Percentiles rank a stretch among this genome's conserved stretches.
Conservation (phyloP, 2,113 vertebrate genomes). For the Ginglymostoma cirratum region DNA sequence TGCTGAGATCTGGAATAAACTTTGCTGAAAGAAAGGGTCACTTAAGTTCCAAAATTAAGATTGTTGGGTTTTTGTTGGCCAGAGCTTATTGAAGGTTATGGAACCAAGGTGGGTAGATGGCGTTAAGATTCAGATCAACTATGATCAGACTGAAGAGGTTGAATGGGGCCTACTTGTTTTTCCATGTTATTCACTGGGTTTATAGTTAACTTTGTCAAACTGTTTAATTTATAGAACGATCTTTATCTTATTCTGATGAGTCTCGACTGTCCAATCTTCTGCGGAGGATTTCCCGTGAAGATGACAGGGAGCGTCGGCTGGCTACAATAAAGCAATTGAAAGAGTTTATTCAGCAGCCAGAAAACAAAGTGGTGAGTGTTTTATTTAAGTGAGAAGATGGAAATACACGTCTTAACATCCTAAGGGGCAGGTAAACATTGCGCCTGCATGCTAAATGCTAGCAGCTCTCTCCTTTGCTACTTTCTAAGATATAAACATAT, state of each 20-base stretch:
- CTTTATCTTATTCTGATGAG: conserved; percentile 96
- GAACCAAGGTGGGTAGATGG: background rate
- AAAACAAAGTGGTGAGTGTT: conserved; percentile 86
- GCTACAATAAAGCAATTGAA: conserved; percentile 95
- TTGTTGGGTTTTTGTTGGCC: background rate
- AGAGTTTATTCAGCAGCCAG: conserved; percentile 94
- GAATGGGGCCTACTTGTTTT: background rate
- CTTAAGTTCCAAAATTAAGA: background rate
- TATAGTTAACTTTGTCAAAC: background rate
- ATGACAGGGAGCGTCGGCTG: conserved; percentile 97
- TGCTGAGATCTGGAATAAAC: background rate
- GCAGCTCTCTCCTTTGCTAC: background rate
- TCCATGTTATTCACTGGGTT: background rate
- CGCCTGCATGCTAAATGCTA: background rate
- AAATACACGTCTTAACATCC: background rate
- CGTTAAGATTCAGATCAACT: background rate
- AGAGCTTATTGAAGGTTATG: background rate
- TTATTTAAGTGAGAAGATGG: background rate
- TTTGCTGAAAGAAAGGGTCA: background rate
- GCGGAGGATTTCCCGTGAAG: conserved; percentile 95
- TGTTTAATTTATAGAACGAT: conserved; percentile 68
- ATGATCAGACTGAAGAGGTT: background rate
- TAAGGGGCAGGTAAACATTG: background rate
- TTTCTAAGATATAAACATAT: background rate
- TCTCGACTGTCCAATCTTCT: conserved; percentile 98